Conservation (phyloP, 1,140 invertebrate species). For the Lerema accius region DNA sequence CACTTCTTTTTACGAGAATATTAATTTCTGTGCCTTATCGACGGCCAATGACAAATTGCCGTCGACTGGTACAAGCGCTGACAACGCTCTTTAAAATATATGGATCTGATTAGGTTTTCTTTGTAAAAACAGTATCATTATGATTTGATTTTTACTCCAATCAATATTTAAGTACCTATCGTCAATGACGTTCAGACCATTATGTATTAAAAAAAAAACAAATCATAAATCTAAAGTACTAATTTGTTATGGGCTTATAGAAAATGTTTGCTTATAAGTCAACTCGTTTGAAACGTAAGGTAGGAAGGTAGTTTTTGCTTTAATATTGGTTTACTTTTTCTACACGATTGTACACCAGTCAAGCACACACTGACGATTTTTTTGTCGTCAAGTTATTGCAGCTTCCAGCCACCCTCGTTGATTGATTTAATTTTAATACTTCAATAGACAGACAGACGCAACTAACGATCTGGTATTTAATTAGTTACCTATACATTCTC, state of each 20-base stretch:
- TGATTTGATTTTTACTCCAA: no score
- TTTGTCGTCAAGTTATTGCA: conserved; percentile 46
- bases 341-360: conserved; percentile 24
- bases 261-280: neutral
- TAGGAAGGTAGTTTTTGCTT: no score
- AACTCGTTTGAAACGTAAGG: conserved; percentile 1
- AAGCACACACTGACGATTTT: conserved; percentile 40
- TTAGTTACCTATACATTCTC: no score
- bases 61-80: conserved; percentile 24
- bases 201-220: no score
- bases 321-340: neutral
- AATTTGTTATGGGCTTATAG: no score
- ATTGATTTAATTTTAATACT: conserved; percentile 59
- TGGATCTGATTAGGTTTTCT: no score
- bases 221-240: no score
- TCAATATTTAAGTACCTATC: no score
- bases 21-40: conserved; percentile 43
- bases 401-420: conserved; percentile 52
- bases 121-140: no score
- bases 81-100: conserved; percentile 21
- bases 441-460: conserved; percentile 3
- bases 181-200: no score
- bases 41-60: conserved; percentile 42
- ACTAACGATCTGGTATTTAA: neutral
- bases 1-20: conserved; percentile 36